Evolutionary conservation across 2,797 vertebrate species (phyloP).

Genomic region (Enteromius viviparus): DNA sequence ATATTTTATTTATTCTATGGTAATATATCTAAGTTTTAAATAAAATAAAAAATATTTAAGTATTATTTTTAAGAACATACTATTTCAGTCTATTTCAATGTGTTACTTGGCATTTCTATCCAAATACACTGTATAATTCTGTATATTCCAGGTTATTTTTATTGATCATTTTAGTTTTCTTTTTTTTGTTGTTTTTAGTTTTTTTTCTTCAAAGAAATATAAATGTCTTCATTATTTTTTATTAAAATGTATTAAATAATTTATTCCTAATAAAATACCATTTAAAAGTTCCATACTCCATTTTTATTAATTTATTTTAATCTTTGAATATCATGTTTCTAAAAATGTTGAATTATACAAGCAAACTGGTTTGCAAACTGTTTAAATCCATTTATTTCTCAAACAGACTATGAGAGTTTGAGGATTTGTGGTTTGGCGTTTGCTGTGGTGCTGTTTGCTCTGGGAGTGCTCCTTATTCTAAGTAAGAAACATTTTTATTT

Average conservation of each 20-base stretch:
- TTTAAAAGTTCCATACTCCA: neutral
- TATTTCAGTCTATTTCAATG: neutral
- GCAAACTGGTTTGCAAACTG: neutral
- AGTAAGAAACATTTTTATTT: constrained; percentile 78
- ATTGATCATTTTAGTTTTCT: neutral
- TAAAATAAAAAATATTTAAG: no score
- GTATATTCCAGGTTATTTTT: neutral
- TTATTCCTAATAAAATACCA: neutral
- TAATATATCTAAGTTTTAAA: no score
- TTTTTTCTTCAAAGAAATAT: neutral
- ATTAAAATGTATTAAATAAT: neutral
- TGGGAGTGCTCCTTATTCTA: constrained; percentile 94
- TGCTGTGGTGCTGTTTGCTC: constrained; percentile 89
- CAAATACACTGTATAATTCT: neutral
- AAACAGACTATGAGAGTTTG: constrained; percentile 91
- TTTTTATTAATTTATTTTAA: no score
- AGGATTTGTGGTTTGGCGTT: constrained; percentile 92
- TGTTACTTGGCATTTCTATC: neutral
- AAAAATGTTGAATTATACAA: neutral
- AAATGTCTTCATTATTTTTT: no score
- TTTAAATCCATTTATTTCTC: neutral
- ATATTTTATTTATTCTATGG: no score
- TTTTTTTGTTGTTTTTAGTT: neutral
- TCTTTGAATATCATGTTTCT: neutral
- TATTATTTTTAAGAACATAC: no score